These are phyloP conservation scores for Amphilophus citrinellus DNA, from an alignment of 2,113 vertebrate genomes.

Conservation along the genomic window DNA sequence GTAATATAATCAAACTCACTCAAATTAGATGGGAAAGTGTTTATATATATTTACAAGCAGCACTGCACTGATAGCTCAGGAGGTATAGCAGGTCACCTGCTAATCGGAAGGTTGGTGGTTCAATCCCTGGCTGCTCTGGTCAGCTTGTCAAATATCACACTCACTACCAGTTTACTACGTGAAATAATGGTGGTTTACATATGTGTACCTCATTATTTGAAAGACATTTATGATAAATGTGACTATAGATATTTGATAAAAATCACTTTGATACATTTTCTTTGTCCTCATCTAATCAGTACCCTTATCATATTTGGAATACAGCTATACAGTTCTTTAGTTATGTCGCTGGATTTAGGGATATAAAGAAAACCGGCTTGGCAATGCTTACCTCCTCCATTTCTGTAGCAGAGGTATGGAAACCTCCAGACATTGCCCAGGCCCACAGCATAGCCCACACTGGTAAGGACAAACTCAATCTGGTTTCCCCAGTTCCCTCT, in stretches of 20 bases:
- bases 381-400: conserved; percentile 90
- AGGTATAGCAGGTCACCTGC: no score
- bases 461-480: conserved; percentile 98
- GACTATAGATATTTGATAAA: neutral
- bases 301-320: neutral
- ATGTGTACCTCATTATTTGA: neutral
- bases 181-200: no score
- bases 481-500: conserved; percentile 99
- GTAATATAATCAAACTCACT: no score
- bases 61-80: no score
- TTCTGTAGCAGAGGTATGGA: conserved; percentile 99
- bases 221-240: neutral
- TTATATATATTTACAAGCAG: no score
- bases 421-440: conserved; percentile 99
- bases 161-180: neutral
- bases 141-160: neutral
- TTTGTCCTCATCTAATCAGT: neutral
- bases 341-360: neutral
- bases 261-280: neutral
- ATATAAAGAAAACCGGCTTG: neutral
- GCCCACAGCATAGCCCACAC: conserved; percentile 98
- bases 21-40: no score
- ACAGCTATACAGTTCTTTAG: neutral
- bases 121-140: no score
- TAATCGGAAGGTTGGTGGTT: no score